Conservation (phyloP, 2,888 invertebrate species). For the Microchrysa polita region DNA sequence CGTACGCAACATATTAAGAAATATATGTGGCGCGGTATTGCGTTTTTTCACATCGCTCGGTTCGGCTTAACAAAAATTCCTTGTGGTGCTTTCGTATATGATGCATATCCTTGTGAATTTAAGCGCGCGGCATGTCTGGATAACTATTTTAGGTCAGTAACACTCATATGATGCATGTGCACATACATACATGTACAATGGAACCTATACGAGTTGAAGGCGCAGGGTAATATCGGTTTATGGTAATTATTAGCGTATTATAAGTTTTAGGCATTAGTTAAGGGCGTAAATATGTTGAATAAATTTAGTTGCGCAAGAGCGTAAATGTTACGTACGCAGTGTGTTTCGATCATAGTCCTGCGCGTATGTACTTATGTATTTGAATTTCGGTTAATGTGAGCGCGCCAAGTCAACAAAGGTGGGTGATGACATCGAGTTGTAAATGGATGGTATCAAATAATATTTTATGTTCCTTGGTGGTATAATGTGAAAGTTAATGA, state of each 20-base stretch:
- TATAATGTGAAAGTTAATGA: neutral
- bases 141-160: neutral
- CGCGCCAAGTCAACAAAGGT: conserved; percentile 9
- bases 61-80: neutral
- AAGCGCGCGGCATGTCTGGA: neutral
- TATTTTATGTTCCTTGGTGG: neutral
- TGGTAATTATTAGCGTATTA: conserved; percentile 41
- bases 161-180: neutral
- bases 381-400: conserved; percentile 20
- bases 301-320: conserved; percentile 23
- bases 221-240: conserved; percentile 27
- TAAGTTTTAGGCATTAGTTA: conserved; percentile 17
- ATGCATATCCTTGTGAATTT: conserved; percentile 2
- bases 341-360: too few species aligned
- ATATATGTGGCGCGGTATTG: neutral
- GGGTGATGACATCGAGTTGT: neutral
- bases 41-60: neutral
- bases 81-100: neutral
- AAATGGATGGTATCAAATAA: neutral
- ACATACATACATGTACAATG: neutral
- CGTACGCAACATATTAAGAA: neutral
- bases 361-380: neutral
- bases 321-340: neutral
- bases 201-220: neutral
- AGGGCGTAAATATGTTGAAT: conserved; percentile 11